A percentile compares a stretch with the other conserved stretches of the same genome.
phyloP scores from a whole-genome alignment of 2,113 vertebrate genomes.

The Aegotheles bennettii region DNA sequence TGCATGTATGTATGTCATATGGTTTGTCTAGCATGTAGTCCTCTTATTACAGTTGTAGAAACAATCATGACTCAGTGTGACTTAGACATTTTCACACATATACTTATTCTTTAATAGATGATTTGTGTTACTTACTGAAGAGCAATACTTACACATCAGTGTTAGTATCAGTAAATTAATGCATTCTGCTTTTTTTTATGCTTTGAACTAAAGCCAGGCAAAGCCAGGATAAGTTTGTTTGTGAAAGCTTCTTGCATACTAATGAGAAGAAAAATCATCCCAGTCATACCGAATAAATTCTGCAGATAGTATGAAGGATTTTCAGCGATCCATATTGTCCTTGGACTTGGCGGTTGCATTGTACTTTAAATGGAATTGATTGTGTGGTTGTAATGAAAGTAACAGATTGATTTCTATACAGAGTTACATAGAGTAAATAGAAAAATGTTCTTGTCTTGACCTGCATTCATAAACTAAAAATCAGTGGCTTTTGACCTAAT shows the following conservation, averaged over 20 bases:
- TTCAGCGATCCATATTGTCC: slow-evolving; percentile 72
- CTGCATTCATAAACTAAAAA: slow-evolving; percentile 72
- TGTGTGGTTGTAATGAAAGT: slow-evolving; percentile 81
- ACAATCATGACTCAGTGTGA: neutral
- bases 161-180: neutral
- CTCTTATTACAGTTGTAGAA: neutral
- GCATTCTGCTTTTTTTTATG: neutral
- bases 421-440: slow-evolving; percentile 77
- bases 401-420: slow-evolving; percentile 79
- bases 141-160: neutral
- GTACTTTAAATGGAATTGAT: slow-evolving; percentile 82
- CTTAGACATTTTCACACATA: neutral
- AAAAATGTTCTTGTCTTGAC: slow-evolving; percentile 77
- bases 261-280: slow-evolving; percentile 62
- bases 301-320: slow-evolving; percentile 46
- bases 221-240: neutral
- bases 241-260: slow-evolving; percentile 24
- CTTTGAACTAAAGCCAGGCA: neutral
- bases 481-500: slow-evolving; percentile 65
- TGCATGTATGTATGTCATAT: neutral
- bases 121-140: neutral
- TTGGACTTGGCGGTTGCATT: slow-evolving; percentile 78
- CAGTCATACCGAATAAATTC: slow-evolving; percentile 40
- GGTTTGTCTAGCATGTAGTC: neutral
- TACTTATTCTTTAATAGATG: neutral